These are phyloP conservation scores for Acrocephalus kingi DNA, from an alignment of 2,113 vertebrate genomes.

Conservation along the genomic window DNA sequence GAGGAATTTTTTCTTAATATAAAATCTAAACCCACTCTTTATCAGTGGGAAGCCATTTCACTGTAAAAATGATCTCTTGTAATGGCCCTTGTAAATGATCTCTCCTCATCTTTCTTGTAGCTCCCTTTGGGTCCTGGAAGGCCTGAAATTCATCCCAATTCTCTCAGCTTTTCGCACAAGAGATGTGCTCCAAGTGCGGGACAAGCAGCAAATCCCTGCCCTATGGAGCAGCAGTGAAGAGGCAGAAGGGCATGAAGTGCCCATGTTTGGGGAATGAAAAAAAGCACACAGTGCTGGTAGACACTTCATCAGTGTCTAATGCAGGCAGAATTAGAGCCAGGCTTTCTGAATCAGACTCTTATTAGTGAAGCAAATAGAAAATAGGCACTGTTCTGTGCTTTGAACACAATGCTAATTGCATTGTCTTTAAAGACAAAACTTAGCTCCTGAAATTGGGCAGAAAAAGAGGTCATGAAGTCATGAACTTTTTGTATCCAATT, in stretches of 20 bases:
- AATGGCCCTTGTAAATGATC: not conserved
- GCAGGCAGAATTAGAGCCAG: not conserved
- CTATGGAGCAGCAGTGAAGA: not conserved
- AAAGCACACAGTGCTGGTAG: not conserved
- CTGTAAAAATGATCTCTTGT: too few species aligned
- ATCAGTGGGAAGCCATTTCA: too few species aligned
- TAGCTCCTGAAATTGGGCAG: not conserved
- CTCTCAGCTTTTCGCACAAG: not conserved
- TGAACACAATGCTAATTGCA: accelerated
- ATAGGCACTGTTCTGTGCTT: not conserved
- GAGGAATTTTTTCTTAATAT: not conserved
- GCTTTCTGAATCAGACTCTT: not conserved
- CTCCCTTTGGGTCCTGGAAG: not conserved
- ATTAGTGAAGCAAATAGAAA: not conserved
- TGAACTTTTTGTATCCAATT: not conserved
- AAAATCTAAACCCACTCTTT: not conserved
- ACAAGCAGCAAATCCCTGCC: not conserved
- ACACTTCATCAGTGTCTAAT: not conserved
- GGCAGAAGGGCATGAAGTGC: not conserved
- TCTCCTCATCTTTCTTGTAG: not conserved
- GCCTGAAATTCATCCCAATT: not conserved
- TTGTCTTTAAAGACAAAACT: not conserved
- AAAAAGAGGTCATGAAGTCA: not conserved
- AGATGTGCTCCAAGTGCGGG: not conserved
- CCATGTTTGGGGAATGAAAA: not conserved